Percentiles rank a stretch among this genome's conserved stretches.
phyloP scores from a whole-genome alignment of 2,888 invertebrate species.

The Anarsia innoxiella region DNA sequence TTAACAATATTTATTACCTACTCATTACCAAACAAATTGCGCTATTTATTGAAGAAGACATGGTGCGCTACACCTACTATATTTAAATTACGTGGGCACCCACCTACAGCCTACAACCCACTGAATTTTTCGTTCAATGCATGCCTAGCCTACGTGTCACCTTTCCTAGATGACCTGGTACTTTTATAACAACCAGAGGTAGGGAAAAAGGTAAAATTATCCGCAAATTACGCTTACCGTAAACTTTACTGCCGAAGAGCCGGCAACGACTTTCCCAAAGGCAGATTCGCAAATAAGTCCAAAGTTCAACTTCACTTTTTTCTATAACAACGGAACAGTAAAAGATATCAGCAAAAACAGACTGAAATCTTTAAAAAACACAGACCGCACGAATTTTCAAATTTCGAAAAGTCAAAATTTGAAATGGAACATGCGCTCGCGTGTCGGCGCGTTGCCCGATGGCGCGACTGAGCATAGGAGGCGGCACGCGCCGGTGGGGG shows the following conservation, averaged over 20 bases:
- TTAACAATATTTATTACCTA: slow-evolving; percentile 13
- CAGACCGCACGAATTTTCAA: slow-evolving; percentile 49
- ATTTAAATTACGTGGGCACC: slow-evolving; percentile 61
- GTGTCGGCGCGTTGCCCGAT: slow-evolving; percentile 57
- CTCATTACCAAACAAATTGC: slow-evolving; percentile 32
- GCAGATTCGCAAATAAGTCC: slow-evolving; percentile 32
- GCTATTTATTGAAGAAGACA: slow-evolving; percentile 45
- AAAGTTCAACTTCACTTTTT: slow-evolving; percentile 32
- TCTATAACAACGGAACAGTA: slow-evolving; percentile 12
- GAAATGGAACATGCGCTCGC: slow-evolving; percentile 51
- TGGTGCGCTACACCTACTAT: slow-evolving; percentile 58
- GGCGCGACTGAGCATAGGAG: slow-evolving; percentile 61
- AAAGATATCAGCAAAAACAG: too few relatives aligned
- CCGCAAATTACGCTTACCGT: slow-evolving; percentile 56
- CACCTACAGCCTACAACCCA: slow-evolving; percentile 67
- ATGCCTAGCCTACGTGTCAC: slow-evolving; percentile 59
- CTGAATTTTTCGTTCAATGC: slow-evolving; percentile 52
- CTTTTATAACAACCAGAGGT: slow-evolving; percentile 25
- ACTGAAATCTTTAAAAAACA: too few relatives aligned
- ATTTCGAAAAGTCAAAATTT: slow-evolving; percentile 55
- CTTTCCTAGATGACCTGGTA: slow-evolving; percentile 40
- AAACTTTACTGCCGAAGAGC: slow-evolving; percentile 46
- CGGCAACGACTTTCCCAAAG: slow-evolving; percentile 48
- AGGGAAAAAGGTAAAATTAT: slow-evolving; percentile 35
- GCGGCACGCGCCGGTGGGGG: slow-evolving; percentile 66